Conservation (phyloP, 2,888 invertebrate genomes). For the Pyrrhosoma nymphula region DNA sequence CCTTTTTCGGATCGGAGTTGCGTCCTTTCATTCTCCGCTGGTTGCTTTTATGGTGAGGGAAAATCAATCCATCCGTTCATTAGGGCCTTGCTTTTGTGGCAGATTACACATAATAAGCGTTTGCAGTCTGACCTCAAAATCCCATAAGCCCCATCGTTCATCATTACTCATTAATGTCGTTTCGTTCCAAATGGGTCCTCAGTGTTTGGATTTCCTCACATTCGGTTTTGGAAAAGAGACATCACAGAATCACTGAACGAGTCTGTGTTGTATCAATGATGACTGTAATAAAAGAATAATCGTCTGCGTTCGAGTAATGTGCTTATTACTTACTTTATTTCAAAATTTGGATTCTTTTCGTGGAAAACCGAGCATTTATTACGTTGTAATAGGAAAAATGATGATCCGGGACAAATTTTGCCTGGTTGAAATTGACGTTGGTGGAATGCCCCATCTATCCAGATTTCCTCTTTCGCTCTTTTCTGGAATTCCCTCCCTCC, state of each 20-base stretch:
- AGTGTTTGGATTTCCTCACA: neutral
- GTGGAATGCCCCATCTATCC: neutral
- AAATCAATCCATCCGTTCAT: conserved; percentile 24
- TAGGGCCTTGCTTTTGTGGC: conserved; percentile 10
- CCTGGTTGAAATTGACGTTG: neutral
- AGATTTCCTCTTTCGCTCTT: neutral
- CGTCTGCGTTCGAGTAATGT: neutral
- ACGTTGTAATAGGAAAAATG: neutral
- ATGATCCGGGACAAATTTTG: neutral
- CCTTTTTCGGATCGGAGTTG: neutral
- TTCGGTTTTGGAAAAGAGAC: neutral
- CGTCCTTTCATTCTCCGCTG: neutral
- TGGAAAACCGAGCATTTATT: neutral
- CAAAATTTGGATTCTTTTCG: neutral
- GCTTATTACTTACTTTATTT: neutral
- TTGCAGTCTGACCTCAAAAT: neutral
- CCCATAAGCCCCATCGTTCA: neutral
- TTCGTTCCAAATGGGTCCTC: neutral
- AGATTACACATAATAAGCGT: neutral
- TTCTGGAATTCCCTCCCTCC: neutral
- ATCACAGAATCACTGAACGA: neutral
- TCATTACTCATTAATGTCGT: conserved; percentile 33
- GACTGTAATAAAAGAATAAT: neutral
- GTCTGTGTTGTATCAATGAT: neutral
- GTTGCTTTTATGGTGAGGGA: conserved; percentile 9